Evolutionary conservation across 2,797 vertebrate genomes (phyloP), one percentile per base, ranked within the genome.

Genomic region (Hybognathus amarus): DNA sequence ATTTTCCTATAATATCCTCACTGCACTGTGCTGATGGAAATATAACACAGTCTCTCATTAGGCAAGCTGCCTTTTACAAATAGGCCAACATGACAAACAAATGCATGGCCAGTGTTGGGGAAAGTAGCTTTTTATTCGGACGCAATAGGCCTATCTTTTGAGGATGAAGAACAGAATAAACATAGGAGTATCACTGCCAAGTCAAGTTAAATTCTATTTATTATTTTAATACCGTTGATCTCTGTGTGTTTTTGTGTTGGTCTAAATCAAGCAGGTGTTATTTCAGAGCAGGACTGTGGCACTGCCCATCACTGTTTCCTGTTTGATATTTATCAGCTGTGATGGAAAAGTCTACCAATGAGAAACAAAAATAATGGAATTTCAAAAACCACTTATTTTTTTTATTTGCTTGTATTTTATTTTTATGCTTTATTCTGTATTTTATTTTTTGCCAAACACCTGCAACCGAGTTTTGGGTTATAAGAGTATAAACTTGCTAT

Each of bases 261-360:
- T 47, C 22, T 77, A 74, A 68, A 75, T 40, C 10, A 40, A 70
- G 70, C n/a, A 56, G 18, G 13, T 68, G 66, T 63, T 83, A 69
- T 80, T 86, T 83, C 17, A 30, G 76, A 69, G 12, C 59, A 45
- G 36, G 66, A 66, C 50, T 59, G 27, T 69, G 45, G 56, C 80
- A 76, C 69, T 70, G 33, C 74, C 83, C 52, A 71, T 76, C 80
- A 54, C 45, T 38, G 66, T 87, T 93, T 93, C 93, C 93, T 92
- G 89, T 84, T 68, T 79, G 92, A 93, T 93, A 85, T 90, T 87
- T 90, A 93, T 94, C 92, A 90, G 87, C 81, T 80, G 78, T 89
- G 87, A 83, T 90, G 89, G 1, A 56, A 54, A 88, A 68, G 54
- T 75, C 20, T 24, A n/a, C 69, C 18, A 78, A 17, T 27, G 20